Base-by-base conservation (phyloP, 2,888 invertebrate species). In the Oxycera nigricornis region DNA sequence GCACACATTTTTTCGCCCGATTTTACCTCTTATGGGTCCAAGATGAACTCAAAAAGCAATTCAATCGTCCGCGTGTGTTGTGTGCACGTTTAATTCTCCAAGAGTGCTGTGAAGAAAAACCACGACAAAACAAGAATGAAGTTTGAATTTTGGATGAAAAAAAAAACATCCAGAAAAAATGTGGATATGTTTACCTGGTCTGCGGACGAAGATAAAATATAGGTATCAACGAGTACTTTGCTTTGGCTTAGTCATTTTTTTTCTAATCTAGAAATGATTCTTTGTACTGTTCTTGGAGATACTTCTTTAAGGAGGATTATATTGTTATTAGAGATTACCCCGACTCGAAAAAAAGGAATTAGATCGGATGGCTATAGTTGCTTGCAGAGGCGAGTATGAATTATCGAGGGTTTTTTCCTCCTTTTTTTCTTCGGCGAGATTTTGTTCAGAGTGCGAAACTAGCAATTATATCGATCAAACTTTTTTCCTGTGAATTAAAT, bases 61-160 rank as follows among this genome's bases (percentile, higher is more conserved):
- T 46, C 46, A 46, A 11, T 17, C 46, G 14, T 46, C 46, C 11
- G 11, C 46, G 17, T 17, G 46, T 46, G 46, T 46, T 46, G 4
- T 11, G 46, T n/a, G 46, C 46, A 46, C 46, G 46, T 46, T 17
- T 46, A 14, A 46, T 3, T 3, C n/a, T n/a, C 46, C 46, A 46
- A 46, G 46, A 46, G 46, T 46, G 46, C 17, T 46, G 3, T 46
- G 6, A 7, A 14, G 46, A 46, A 11, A 46, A 3, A 46, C 46
- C 46, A 46, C 17, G 46, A 46, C 46, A 46, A 46, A 46, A 46
- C 46, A 46, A 46, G 46, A 46, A 46, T 46, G 46, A 46, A 46
- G 46, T 46, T 46, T 46, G 17, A 46, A 7, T n/a, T n/a, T 7
- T 14, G 14, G 17, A 46, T n/a, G 17, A 11, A 46, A 14, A 3